phyloP scores from a whole-genome alignment of 2,888 invertebrate genomes.

The Liodrosophila aerea region DNA sequence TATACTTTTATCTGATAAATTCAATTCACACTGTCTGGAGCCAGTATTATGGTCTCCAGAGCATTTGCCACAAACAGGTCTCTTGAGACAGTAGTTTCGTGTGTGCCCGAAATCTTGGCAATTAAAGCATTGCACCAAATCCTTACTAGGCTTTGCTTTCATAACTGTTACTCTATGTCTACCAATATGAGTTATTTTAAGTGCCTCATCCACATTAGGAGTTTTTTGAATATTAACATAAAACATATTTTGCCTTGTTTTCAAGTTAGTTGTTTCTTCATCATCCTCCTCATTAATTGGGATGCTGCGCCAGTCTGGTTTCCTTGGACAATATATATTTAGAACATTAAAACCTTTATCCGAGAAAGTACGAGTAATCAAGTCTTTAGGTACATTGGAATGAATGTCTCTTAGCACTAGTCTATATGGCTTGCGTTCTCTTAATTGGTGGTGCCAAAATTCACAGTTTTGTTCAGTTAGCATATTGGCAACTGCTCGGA shows the following conservation, averaged over 20 bases:
- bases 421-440: slow-evolving; percentile 1
- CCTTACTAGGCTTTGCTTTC: slow-evolving; percentile 3
- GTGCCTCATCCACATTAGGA: slow-evolving; percentile 4
- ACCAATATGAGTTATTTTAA: slow-evolving; percentile 10
- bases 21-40: slow-evolving; percentile 1
- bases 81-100: slow-evolving; percentile 13
- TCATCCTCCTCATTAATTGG: slow-evolving; percentile 1
- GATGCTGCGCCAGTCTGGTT: slow-evolving; percentile 6
- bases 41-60: slow-evolving; percentile 3
- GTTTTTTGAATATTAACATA: slow-evolving; percentile 1
- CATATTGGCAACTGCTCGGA: slow-evolving; percentile 1
- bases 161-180: slow-evolving; percentile 11
- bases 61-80: slow-evolving; percentile 11
- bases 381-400: slow-evolving; percentile 4
- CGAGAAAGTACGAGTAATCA: slow-evolving; percentile 5
- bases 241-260: slow-evolving; percentile 6
- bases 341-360: slow-evolving; percentile 5
- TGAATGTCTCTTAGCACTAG: slow-evolving; percentile 8
- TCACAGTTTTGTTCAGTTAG: slow-evolving; percentile 6
- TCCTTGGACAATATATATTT: slow-evolving; percentile 10
- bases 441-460: slow-evolving; percentile 11
- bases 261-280: slow-evolving; percentile 1
- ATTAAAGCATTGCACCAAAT: slow-evolving; percentile 17
- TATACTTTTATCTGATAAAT: background rate
- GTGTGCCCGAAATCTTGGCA: slow-evolving; percentile 17